Percentiles rank a stretch among this genome's conserved stretches.
Conservation (phyloP, 2,888 invertebrate species). For the Tetragonisca angustula region DNA sequence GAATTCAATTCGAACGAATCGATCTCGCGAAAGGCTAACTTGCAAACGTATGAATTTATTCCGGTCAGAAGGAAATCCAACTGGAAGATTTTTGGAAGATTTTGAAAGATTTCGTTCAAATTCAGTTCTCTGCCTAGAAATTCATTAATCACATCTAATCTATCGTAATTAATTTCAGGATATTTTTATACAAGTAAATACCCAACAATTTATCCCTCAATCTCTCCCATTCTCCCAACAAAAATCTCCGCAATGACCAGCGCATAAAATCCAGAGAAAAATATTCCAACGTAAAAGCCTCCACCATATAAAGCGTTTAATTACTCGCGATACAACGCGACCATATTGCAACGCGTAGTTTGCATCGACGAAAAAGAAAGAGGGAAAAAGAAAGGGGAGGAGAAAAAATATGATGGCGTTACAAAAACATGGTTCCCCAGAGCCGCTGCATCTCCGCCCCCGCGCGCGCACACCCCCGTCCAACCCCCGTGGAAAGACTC, state of each 20-base stretch:
- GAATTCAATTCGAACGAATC: background rate
- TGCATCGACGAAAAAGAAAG: background rate
- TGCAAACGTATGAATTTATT: no score
- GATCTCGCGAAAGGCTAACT: background rate
- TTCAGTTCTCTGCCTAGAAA: no score
- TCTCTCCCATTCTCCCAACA: no score
- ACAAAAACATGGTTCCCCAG: background rate
- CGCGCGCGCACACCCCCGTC: no score
- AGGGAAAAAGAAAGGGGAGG: background rate
- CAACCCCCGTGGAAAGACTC: background rate
- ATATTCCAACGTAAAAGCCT: background rate
- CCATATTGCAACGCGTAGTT: background rate
- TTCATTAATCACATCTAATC: no score
- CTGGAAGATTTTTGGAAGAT: no score
- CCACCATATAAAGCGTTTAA: background rate
- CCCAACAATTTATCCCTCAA: no score
- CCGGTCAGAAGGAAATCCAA: no score
- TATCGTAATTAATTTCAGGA: no score
- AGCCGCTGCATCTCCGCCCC: conserved; percentile 3
- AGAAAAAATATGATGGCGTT: background rate
- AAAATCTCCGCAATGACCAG: background rate
- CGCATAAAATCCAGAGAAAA: background rate
- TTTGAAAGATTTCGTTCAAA: no score
- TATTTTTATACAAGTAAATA: no score
- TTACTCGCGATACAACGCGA: no score